These are phyloP conservation scores for Drosophila navojoa DNA, from an alignment of 1,140 invertebrate genomes.

Conservation along the genomic window DNA sequence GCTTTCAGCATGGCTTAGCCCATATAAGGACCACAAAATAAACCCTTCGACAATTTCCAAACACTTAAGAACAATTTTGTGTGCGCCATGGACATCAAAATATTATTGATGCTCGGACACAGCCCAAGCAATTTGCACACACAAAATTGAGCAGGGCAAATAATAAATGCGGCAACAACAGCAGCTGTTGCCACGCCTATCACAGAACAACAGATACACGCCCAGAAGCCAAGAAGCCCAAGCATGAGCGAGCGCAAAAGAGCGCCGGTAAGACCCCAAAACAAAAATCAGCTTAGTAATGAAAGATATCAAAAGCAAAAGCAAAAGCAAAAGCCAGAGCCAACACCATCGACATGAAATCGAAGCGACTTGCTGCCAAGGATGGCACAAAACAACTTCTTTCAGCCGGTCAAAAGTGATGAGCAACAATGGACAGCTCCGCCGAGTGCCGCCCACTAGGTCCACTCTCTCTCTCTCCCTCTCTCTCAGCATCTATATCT, in stretches of 20 bases:
- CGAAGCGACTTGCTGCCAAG: slow-evolving; percentile 37
- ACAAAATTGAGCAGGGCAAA: slow-evolving; percentile 61
- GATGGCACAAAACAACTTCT: slow-evolving; percentile 63
- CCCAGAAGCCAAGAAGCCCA: slow-evolving; percentile 5
- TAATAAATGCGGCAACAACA: slow-evolving; percentile 34
- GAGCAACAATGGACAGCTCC: slow-evolving; percentile 42
- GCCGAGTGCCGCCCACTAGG: not conserved
- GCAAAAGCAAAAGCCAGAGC: slow-evolving; percentile 53
- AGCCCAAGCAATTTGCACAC: slow-evolving; percentile 74
- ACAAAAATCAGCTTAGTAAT: slow-evolving; percentile 65
- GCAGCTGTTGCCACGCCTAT: slow-evolving; percentile 59
- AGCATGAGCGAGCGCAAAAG: slow-evolving; percentile 16
- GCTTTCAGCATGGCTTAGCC: slow-evolving; percentile 11
- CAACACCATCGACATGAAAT: slow-evolving; percentile 63
- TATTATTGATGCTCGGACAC: slow-evolving; percentile 68
- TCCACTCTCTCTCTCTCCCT: not conserved
- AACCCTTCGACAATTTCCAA: slow-evolving; percentile 34
- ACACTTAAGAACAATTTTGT: slow-evolving; percentile 33
- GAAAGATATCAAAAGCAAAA: slow-evolving; percentile 49
- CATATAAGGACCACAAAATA: slow-evolving; percentile 18
- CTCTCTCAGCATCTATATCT: not conserved
- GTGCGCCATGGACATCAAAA: slow-evolving; percentile 45
- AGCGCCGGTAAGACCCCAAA: slow-evolving; percentile 26
- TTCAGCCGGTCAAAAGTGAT: slow-evolving; percentile 65
- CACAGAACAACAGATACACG: slow-evolving; percentile 9